Conservation (phyloP, 2,888 invertebrate species). For the Adelphocoris suturalis region DNA sequence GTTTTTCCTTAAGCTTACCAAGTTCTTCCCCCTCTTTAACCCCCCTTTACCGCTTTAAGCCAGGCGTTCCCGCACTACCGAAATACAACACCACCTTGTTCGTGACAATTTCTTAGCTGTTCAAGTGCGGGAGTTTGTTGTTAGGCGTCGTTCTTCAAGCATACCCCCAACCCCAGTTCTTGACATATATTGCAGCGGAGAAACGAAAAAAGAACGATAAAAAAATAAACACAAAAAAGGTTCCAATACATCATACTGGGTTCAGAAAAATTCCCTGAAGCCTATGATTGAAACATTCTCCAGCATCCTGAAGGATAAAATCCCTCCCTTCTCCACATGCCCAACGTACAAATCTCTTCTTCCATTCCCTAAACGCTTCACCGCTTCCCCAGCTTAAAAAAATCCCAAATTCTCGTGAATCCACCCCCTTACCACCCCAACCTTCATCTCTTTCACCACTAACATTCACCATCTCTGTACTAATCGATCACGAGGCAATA, state of each 20-base stretch:
- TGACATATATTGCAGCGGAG: not conserved
- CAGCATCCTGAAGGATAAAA: slow-evolving; percentile 28
- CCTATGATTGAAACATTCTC: slow-evolving; percentile 54
- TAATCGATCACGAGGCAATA: slow-evolving; percentile 28
- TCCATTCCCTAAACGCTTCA: not conserved
- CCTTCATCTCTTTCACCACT: not conserved
- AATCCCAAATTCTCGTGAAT: slow-evolving; percentile 36
- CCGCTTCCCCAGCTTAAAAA: slow-evolving; percentile 3
- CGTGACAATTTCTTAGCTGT: not conserved
- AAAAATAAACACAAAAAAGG: slow-evolving; percentile 3
- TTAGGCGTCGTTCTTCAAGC: not conserved
- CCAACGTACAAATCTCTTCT: not conserved
- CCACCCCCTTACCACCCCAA: not conserved
- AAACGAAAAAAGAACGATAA: not conserved
- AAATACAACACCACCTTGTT: not conserved
- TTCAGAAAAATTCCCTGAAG: slow-evolving; percentile 37
- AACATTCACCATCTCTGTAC: not conserved
- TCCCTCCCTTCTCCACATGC: not conserved
- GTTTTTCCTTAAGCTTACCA: slow-evolving; percentile 68
- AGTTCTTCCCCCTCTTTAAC: not conserved
- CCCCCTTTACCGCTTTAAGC: not conserved
- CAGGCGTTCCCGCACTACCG: slow-evolving; percentile 12
- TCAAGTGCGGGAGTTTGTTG: slow-evolving; percentile 33
- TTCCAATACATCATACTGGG: slow-evolving; percentile 46
- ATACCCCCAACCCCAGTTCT: not conserved